Evolutionary conservation across 2,113 vertebrate genomes (phyloP).

Genomic region (Diadophis punctatus): DNA sequence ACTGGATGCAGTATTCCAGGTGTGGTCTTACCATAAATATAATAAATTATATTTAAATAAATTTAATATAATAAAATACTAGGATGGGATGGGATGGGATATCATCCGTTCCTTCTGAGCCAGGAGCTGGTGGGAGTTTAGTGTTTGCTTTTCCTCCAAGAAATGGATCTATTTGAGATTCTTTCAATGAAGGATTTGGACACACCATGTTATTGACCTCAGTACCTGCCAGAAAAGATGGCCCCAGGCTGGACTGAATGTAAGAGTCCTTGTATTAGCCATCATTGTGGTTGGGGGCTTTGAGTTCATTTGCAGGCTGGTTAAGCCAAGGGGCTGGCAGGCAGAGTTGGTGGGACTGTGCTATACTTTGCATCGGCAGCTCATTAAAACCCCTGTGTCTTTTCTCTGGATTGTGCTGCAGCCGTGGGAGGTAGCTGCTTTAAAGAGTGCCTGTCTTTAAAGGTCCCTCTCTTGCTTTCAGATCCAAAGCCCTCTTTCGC

Average conservation of each 20-base stretch:
- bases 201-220: neutral
- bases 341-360: neutral
- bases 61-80: neutral
- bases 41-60: neutral
- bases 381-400: neutral
- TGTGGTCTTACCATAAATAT: neutral
- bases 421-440: neutral
- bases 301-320: neutral
- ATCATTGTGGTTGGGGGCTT: neutral
- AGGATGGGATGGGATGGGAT: neutral
- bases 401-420: neutral
- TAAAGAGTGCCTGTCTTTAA: neutral
- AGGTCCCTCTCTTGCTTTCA: neutral
- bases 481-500: neutral
- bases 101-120: neutral
- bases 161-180: neutral
- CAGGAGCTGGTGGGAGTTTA: neutral
- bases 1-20: neutral
- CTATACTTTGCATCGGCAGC: neutral
- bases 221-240: neutral
- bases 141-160: neutral
- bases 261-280: neutral
- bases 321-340: neutral
- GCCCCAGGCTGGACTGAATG: neutral
- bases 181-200: neutral